Evolutionary conservation across 2,888 invertebrate species (phyloP), one percentile per base, ranked within the genome.

Genomic region (Lasioglossum zephyrum): DNA sequence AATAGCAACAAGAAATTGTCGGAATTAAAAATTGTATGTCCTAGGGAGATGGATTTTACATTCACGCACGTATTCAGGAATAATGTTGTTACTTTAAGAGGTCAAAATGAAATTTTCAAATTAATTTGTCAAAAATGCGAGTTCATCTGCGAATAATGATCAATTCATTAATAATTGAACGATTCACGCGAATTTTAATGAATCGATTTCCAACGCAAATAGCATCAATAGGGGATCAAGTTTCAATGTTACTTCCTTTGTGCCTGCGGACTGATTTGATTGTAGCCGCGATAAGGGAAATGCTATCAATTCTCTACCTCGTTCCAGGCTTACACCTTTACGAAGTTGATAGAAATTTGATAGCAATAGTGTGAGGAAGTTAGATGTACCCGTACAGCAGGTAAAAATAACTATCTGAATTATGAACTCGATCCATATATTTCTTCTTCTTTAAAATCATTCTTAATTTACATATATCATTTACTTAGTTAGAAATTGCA

Each of bases 231-330:
- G 41, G n/a, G n/a, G 70, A 41, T 41, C 36, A 18, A 13, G 18
- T 63, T 73, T 36, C 63, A 63, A 73, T 63, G 60, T 73, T 79
- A 63, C 60, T 49, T 70, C 18, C 72, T 72, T 53, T 18, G 78
- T 60, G 72, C 44, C 72, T 57, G 63, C 60, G 63, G 60, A 57
- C 60, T 73, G 79, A 79, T 79, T 73, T 79, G 73, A 79, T 73
- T 31, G 60, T 49, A 75, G 80, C 41, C 31, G n/a, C 31, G 75
- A 80, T 80, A 80, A 69, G 69, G 31, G 53, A 75, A 53, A 75
- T 44, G n/a, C 70, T 70, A 70, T 70, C 70, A 41, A n/a, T 70
- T 41, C 70, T 41, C 5, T n/a, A 41, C 22, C n/a, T 39, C 13
- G n/a, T 70, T 41, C 39, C n/a, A 41, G 39, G n/a, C 41, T 70